phyloP scores from a whole-genome alignment of 2,888 invertebrate species.

The Lasioglossum vierecki region DNA sequence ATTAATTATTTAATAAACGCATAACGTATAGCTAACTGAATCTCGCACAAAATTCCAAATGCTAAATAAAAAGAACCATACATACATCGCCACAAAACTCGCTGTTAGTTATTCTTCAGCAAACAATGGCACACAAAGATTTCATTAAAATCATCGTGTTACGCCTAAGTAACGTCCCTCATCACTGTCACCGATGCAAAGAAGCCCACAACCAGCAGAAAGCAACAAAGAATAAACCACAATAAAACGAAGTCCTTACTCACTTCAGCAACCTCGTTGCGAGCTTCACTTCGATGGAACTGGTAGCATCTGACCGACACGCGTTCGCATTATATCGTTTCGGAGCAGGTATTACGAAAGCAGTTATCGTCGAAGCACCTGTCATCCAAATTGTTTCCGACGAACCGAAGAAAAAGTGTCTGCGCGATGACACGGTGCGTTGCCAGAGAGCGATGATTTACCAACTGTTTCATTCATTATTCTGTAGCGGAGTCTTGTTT shows the following conservation, averaged over 20 bases:
- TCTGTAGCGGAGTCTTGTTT: constrained; percentile 34
- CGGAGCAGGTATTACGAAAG: background rate
- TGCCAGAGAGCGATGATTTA: background rate
- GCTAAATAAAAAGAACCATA: background rate
- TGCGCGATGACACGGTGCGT: background rate
- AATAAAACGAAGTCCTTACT: background rate
- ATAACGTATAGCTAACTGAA: background rate
- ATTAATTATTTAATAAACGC: background rate
- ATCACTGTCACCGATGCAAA: background rate
- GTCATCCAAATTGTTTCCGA: constrained; percentile 7
- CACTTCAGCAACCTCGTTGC: background rate
- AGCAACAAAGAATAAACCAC: background rate
- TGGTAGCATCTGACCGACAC: background rate
- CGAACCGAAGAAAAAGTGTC: background rate
- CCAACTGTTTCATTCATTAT: constrained; percentile 20
- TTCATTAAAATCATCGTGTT: background rate
- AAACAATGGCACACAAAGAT: background rate
- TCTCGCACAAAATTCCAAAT: background rate
- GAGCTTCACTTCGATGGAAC: background rate
- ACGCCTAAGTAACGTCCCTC: background rate
- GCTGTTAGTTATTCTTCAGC: background rate
- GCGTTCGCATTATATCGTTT: background rate
- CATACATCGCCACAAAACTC: background rate
- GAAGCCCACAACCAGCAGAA: background rate
- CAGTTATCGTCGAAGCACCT: background rate